Evolutionary conservation across 37 sponge, comb jelly and placozoan genomes (phyloP).

Genomic region (Chondrosia reniformis): DNA sequence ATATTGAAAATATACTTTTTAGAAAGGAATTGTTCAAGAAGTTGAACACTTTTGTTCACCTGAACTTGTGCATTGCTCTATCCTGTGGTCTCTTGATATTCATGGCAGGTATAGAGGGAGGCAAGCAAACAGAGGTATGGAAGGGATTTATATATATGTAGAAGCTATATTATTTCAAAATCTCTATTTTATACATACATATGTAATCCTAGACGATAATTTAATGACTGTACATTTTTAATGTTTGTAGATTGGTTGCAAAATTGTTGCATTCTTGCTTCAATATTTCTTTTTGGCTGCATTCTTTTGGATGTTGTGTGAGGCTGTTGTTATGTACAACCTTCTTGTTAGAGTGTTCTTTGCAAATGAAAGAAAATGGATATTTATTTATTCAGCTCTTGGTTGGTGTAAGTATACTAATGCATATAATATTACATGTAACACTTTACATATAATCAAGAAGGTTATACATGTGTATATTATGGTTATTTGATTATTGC

Average conservation of each 20-base stretch:
- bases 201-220: not conserved
- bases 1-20: not conserved
- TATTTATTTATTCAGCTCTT: no score
- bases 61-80: slow-evolving; percentile 21
- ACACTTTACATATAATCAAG: no score
- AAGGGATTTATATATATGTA: no score
- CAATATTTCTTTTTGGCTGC: slow-evolving; percentile 4
- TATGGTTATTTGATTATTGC: no score
- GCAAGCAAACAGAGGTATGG: no score
- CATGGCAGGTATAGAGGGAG: not conserved
- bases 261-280: not conserved
- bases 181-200: not conserved
- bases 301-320: slow-evolving; percentile 6
- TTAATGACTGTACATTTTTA: not conserved
- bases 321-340: not conserved
- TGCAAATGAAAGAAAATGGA: no score
- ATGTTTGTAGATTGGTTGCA: not conserved
- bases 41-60: slow-evolving; percentile 10
- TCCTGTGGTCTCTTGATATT: slow-evolving; percentile 13
- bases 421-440: no score
- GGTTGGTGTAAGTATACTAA: no score
- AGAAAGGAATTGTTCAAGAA: slow-evolving; percentile 9
- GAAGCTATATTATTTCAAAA: no score
- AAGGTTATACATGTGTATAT: no score
- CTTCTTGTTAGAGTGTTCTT: not conserved